Evolutionary conservation across 2,113 vertebrate genomes (phyloP), one percentile per base, ranked within the genome.

Genomic region (Pterocles orientalis): DNA sequence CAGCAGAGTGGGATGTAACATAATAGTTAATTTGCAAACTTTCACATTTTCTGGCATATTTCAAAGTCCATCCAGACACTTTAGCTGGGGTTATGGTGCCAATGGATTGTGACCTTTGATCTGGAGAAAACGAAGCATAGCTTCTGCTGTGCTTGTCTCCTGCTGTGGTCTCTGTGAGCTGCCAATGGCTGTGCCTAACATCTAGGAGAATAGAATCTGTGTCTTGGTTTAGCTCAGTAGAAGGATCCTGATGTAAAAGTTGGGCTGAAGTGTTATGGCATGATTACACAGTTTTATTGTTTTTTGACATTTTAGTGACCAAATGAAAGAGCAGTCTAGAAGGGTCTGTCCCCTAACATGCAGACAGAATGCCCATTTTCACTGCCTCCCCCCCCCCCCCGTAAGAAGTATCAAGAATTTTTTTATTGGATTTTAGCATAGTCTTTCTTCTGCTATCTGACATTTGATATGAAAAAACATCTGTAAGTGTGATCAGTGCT

Each of bases 1-100:
- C 6, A 43, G 41, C 58, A 1, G 73, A 86, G 60, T 72, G 45
- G 54, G 86, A 80, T 64, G 65, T 90, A 94, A 94, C 87, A 56
- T 69, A 48, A 57, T 95, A 96, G 96, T 97, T 97, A 97, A 97
- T 97, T 96, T 97, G 96, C 96, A 97, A 96, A 89, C 95, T 87
- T 96, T 95, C 79, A 71, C 34, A 0, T 96, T 97, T 97, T 96
- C 86, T 90, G 50, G 56, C 62, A 33, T 78, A 96, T 97, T 92
- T 96, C 97, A 97, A 97, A 97, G 97, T 97, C 95, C 97, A 86
- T 96, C 78, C 58, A 94, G 89, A 90, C 93, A 94, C 96, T 95
- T 96, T 92, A 94, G 82, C 65, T 76, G 65, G 34, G 79, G 61
- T 95, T 80, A 71, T 90, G 94, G 91, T 93, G 96, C 93, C 91